Conservation (phyloP, 2,888 invertebrate genomes). For the Allolobophora icterica region DNA sequence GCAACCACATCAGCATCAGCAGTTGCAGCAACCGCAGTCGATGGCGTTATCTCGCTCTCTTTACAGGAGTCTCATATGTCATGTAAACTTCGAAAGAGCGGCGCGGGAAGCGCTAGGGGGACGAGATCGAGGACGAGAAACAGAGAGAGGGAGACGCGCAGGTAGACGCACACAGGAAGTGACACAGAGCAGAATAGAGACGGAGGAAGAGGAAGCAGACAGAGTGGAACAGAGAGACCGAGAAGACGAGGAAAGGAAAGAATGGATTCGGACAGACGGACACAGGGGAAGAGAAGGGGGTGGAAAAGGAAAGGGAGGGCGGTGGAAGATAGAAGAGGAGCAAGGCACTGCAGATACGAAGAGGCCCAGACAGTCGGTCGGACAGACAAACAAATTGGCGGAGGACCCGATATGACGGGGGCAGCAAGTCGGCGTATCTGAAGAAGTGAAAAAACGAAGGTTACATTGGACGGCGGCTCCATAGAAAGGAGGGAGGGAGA, state of each 20-base stretch:
- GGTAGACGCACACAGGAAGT: not conserved
- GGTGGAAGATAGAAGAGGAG: slow-evolving; percentile 19
- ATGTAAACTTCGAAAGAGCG: slow-evolving; percentile 7
- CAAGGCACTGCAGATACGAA: not conserved
- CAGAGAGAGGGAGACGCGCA: not conserved
- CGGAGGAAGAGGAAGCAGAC: not conserved
- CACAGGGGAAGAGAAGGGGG: not conserved
- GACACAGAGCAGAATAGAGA: not conserved
- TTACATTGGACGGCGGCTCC: not conserved
- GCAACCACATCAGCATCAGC: not conserved
- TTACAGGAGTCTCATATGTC: slow-evolving; percentile 21
- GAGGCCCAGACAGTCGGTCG: not conserved
- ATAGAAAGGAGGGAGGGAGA: not conserved
- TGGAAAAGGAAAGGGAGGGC: not conserved
- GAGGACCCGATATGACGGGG: not conserved
- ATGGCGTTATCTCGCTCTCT: slow-evolving; percentile 23
- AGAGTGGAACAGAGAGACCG: not conserved
- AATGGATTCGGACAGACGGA: not conserved
- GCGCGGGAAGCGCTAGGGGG: not conserved
- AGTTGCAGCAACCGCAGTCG: not conserved
- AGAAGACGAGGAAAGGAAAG: not conserved
- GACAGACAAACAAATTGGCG: slow-evolving; percentile 25
- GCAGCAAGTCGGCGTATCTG: not conserved
- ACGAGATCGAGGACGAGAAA: not conserved
- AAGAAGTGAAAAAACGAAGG: not conserved